Evolutionary conservation across 2,888 invertebrate genomes (phyloP).

Genomic region (Xestoiulus laeticollis): DNA sequence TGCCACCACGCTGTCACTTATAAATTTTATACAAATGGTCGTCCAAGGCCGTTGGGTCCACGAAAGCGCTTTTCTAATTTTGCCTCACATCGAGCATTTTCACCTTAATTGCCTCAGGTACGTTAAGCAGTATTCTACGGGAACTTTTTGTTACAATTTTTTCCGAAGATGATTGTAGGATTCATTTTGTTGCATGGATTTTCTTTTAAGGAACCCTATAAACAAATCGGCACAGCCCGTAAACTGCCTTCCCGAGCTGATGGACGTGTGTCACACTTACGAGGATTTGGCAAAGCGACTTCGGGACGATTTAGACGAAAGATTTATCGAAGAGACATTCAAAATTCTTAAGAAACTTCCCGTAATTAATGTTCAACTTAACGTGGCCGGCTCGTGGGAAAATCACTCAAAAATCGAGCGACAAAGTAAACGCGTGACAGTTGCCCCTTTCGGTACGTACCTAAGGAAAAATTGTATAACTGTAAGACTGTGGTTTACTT

Average conservation of each 20-base stretch:
- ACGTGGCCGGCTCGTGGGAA: background rate
- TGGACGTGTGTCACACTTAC: constrained; percentile 64
- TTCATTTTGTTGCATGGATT: background rate
- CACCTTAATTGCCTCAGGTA: constrained; percentile 60
- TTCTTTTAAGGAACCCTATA: constrained; percentile 50
- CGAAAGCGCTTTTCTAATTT: constrained; percentile 61
- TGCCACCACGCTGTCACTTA: constrained; percentile 78
- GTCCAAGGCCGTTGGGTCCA: constrained; percentile 89
- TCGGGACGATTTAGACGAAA: constrained; percentile 73
- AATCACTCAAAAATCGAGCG: background rate
- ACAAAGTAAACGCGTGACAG: background rate
- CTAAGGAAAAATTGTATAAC: background rate
- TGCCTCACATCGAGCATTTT: constrained; percentile 78
- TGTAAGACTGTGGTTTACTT: background rate
- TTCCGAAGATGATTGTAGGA: too few species aligned
- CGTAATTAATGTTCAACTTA: constrained; percentile 25
- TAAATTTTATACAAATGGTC: constrained; percentile 82
- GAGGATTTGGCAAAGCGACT: constrained; percentile 72
- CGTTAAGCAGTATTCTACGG: background rate
- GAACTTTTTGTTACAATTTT: background rate
- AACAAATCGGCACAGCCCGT: constrained; percentile 42
- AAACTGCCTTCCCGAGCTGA: constrained; percentile 70
- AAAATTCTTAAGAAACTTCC: constrained; percentile 49
- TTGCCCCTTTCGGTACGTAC: background rate
- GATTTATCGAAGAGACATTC: constrained; percentile 74